Evolutionary conservation across 2,113 vertebrate species (phyloP).

Genomic region (Mugil cephalus): DNA sequence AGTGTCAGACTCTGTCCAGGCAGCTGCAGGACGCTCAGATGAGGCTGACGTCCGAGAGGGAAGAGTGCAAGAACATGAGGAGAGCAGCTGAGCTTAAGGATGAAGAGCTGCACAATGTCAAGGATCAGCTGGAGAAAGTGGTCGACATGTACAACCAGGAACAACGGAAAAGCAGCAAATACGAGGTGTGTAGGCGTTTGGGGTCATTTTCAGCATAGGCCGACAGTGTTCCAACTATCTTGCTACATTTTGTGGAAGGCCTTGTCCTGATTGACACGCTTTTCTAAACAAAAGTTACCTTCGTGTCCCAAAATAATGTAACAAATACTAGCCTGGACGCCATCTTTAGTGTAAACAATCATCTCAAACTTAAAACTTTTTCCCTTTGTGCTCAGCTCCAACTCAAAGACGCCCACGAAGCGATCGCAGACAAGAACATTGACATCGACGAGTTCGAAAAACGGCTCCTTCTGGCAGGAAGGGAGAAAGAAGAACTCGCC

Average conservation of each 20-base stretch:
- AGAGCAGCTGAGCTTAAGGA: slow-evolving; percentile 27
- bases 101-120: slow-evolving; percentile 20
- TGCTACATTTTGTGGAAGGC: too few species aligned
- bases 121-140: slow-evolving; percentile 35
- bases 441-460: not conserved
- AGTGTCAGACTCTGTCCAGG: slow-evolving; percentile 50
- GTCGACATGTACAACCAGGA: rapidly evolving
- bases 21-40: slow-evolving; percentile 62
- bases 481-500: slow-evolving; percentile 65
- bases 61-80: not conserved
- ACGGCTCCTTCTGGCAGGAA: not conserved
- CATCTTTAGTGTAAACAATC: too few species aligned
- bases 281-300: too few species aligned
- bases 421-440: slow-evolving; percentile 36
- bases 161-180: slow-evolving; percentile 29
- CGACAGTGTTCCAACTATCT: not conserved
- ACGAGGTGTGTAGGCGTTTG: too few species aligned
- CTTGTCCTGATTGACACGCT: too few species aligned
- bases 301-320: not conserved
- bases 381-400: slow-evolving; percentile 58
- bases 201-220: not conserved
- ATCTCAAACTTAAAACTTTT: too few species aligned
- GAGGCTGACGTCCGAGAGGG: slow-evolving; percentile 53
- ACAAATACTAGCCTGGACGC: too few species aligned
- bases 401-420: slow-evolving; percentile 40